phyloP scores from a whole-genome alignment of 2,888 invertebrate species.

The Folsomia candida region DNA sequence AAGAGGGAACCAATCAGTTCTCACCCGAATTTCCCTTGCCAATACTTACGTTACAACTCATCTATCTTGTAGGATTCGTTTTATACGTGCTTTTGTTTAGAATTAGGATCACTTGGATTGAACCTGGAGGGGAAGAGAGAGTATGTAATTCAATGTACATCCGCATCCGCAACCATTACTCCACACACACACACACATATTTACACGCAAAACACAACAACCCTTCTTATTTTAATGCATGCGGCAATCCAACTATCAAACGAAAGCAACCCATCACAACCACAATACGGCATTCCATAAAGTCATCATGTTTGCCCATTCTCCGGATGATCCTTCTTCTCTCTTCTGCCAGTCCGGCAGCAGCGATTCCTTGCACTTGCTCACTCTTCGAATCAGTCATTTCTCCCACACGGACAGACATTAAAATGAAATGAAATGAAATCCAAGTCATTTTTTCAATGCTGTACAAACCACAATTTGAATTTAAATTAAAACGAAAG shows the following conservation, averaged over 20 bases:
- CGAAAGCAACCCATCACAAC: not conserved
- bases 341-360: not conserved
- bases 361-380: slow-evolving; percentile 1
- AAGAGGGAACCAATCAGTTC: slow-evolving; percentile 48
- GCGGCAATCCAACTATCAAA: slow-evolving; percentile 11
- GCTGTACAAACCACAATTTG: not conserved
- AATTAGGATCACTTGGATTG: slow-evolving; percentile 45
- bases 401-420: not conserved
- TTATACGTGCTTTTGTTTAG: slow-evolving; percentile 49
- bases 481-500: slow-evolving; percentile 1
- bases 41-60: slow-evolving; percentile 46
- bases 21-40: slow-evolving; percentile 48
- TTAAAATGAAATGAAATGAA: slow-evolving; percentile 1
- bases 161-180: not conserved
- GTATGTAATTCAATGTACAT: not conserved
- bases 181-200: not conserved
- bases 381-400: not conserved
- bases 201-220: not conserved
- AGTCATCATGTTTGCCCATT: slow-evolving; percentile 19
- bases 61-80: slow-evolving; percentile 47
- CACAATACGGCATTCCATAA: slow-evolving; percentile 12
- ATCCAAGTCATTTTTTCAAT: no score
- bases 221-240: slow-evolving; percentile 19
- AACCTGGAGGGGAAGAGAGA: not conserved
- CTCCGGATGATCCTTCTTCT: not conserved